Base-by-base conservation (phyloP, 2,797 vertebrate genomes). In the Manis crassicaudata region DNA sequence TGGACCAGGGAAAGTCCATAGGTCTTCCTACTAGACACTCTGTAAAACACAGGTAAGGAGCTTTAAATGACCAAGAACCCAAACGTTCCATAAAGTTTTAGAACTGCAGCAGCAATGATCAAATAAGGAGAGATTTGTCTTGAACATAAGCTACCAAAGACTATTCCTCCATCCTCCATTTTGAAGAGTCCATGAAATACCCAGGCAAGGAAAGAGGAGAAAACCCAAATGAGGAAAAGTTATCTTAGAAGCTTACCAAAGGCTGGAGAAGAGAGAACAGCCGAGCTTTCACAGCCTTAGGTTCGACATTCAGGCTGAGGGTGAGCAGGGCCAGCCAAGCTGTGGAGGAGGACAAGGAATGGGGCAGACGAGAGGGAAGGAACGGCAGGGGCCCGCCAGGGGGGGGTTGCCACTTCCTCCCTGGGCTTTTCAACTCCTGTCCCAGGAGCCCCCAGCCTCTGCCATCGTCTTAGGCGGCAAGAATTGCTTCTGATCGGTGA, bases 401-500 rank as follows among this genome's bases (percentile, higher is more conserved):
- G 40, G 40, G 52, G 52, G 62, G 1, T 90, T 92, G 90, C 84
- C 67, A 35, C 85, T 86, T 94, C 83, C 54, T 95, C 63, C 85
- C 87, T 87, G 63, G 82, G 40, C 96, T 96, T 91, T 94, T 97
- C 93, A 95, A 29, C 60, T 81, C 63, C 12, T 46, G 56, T 75
- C 35, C 70, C 96, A 97, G 77, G 70, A 94, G 43, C 54, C 96
- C 90, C 40, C 72, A 60, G 81, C 92, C 77, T 77, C 17, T 46
- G 23, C 82, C 77, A 50, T 46, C 79, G 82, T 97, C 54, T 12
- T 8, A 89, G 27, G 89, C 91, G 95, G 89, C 65, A 67, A 93
- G 85, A 95, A 95, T 92, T 62, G 75, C 97, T 95, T 95, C 93
- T 63, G 92, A 52, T 92, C 86, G 81, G 65, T 82, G 96, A 97